phyloP scores from a whole-genome alignment of 2,888 invertebrate species.

The Troilus luridus region DNA sequence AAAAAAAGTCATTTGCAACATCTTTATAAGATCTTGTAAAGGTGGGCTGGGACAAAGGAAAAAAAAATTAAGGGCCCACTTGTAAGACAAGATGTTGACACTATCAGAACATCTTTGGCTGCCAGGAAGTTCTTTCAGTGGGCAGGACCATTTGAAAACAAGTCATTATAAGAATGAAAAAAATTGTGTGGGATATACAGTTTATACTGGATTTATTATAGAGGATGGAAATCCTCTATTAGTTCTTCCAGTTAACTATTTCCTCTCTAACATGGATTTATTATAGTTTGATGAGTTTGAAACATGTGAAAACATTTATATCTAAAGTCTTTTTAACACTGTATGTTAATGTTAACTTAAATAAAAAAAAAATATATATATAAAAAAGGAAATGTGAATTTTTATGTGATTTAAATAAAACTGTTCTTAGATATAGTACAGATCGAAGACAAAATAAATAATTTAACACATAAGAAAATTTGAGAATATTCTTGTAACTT shows the following conservation, averaged over 20 bases:
- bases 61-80: slow-evolving; percentile 49
- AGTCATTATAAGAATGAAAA: slow-evolving; percentile 12
- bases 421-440: background rate
- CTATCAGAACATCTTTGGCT: slow-evolving; percentile 16
- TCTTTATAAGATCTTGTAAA: slow-evolving; percentile 27
- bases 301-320: background rate
- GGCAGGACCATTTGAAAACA: slow-evolving; percentile 30
- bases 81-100: slow-evolving; percentile 50
- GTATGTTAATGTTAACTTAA: background rate
- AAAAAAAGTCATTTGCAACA: background rate
- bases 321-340: background rate
- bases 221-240: too few species aligned
- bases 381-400: background rate
- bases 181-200: slow-evolving; percentile 5
- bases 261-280: too few species aligned
- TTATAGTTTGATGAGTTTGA: background rate
- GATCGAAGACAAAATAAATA: background rate
- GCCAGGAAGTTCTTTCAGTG: slow-evolving; percentile 38
- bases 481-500: background rate
- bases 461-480: background rate
- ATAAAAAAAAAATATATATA: background rate
- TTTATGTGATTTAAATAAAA: background rate
- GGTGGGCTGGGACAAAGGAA: background rate
- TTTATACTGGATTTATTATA: background rate
- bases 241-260: too few species aligned